Evolutionary conservation across 2,797 vertebrate genomes (phyloP).

Genomic region (Sebastiscus albofasciatus): DNA sequence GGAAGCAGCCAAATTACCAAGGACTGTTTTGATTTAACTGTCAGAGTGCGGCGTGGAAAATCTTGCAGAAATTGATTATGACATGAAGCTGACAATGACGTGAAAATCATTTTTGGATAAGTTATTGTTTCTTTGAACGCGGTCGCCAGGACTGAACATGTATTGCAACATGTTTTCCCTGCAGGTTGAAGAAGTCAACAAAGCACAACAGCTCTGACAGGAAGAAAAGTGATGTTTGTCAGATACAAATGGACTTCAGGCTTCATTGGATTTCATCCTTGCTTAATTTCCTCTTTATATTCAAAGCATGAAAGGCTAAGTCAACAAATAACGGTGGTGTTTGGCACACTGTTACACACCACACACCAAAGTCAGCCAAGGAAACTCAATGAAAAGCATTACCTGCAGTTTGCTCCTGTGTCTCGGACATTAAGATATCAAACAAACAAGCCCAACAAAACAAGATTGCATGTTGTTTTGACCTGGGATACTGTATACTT

Average conservation of each 20-base stretch:
- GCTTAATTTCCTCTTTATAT: constrained; percentile 46
- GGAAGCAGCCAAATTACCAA: constrained; percentile 71
- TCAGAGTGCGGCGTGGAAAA: constrained; percentile 61
- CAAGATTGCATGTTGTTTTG: neutral
- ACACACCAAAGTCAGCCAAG: neutral
- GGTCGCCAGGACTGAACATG: constrained; percentile 20
- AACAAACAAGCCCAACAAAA: neutral
- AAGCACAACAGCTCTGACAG: constrained; percentile 29
- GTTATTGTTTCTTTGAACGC: constrained; percentile 39
- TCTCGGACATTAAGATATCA: constrained; percentile 17
- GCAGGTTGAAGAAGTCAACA: constrained; percentile 55
- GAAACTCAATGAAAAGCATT: neutral
- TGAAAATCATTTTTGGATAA: constrained; percentile 65
- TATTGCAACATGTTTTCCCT: constrained; percentile 49
- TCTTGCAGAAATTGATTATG: constrained; percentile 59
- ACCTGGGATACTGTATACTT: neutral
- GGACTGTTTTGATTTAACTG: constrained; percentile 75
- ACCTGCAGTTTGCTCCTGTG: constrained; percentile 21
- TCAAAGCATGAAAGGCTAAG: constrained; percentile 33
- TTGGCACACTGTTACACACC: constrained; percentile 8
- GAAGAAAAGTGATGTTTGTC: constrained; percentile 41
- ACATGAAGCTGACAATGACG: constrained; percentile 65
- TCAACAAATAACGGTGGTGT: neutral
- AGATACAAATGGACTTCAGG: constrained; percentile 38
- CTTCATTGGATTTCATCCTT: constrained; percentile 38